These are phyloP conservation scores for Dasypus novemcinctus DNA, from an alignment of 2,113 vertebrate species.

Conservation along the genomic window DNA sequence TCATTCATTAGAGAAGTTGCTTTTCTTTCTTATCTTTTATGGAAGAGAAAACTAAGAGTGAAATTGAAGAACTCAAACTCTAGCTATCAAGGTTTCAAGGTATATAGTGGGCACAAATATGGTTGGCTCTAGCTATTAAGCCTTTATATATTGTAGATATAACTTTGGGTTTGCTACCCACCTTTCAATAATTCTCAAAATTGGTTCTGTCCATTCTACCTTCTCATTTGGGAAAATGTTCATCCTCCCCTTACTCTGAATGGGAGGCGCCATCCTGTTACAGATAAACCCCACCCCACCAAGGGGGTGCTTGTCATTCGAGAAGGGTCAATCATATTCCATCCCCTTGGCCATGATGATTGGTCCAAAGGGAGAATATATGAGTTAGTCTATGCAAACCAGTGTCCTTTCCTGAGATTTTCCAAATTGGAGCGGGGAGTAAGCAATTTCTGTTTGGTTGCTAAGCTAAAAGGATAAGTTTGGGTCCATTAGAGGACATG, in stretches of 20 bases:
- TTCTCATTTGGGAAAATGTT: not conserved
- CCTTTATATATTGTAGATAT: not conserved
- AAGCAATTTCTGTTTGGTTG: not conserved
- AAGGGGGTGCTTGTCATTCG: not conserved
- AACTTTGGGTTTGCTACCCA: not conserved
- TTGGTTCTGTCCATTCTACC: not conserved
- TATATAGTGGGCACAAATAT: not conserved
- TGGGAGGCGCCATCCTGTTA: not conserved
- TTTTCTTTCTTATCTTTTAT: not conserved
- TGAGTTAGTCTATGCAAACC: not conserved
- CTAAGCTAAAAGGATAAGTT: not conserved
- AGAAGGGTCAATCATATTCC: not conserved
- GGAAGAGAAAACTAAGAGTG: slow-evolving; percentile 8
- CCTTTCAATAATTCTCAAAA: not conserved
- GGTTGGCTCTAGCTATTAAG: not conserved
- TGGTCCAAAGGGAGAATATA: not conserved
- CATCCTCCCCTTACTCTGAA: not conserved
- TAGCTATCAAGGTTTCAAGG: not conserved
- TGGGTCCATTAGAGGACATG: not conserved
- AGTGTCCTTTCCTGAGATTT: not conserved
- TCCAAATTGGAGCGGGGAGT: not conserved
- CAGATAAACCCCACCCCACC: not conserved
- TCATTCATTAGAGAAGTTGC: not conserved
- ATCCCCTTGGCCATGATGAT: not conserved
- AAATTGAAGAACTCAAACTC: slow-evolving; percentile 19